Conservation (phyloP, 1,140 invertebrate genomes). For the Diachasma alloeum region DNA sequence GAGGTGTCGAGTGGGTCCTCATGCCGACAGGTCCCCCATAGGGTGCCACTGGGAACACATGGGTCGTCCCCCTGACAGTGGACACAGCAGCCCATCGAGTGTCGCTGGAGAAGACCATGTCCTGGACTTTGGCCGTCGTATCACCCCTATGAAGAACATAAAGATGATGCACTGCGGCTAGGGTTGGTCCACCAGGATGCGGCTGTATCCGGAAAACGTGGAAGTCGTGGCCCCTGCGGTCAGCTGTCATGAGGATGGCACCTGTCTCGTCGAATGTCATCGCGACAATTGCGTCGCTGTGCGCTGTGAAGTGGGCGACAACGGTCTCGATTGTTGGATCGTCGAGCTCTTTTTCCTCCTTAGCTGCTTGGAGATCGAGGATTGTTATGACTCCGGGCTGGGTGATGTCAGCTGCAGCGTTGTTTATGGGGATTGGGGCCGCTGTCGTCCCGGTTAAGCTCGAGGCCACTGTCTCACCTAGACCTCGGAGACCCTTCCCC, state of each 20-base stretch:
- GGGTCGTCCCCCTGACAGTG: constrained; percentile 94
- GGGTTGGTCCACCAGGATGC: constrained; percentile 86
- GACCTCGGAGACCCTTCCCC: constrained; percentile 82
- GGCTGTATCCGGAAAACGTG: constrained; percentile 94
- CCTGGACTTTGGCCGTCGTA: constrained; percentile 83
- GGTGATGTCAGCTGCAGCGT: constrained; percentile 63
- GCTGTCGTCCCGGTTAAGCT: constrained; percentile 78
- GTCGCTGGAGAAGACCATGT: constrained; percentile 89
- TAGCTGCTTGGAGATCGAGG: constrained; percentile 77
- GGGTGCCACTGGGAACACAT: constrained; percentile 96
- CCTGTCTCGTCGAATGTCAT: constrained; percentile 94
- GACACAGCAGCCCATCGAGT: constrained; percentile 95
- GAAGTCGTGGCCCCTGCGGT: constrained; percentile 94
- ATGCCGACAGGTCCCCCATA: constrained; percentile 92
- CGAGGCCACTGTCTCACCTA: constrained; percentile 93
- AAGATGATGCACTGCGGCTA: constrained; percentile 94
- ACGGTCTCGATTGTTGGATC: constrained; percentile 71
- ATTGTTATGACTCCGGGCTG: constrained; percentile 89
- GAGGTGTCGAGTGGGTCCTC: constrained; percentile 89
- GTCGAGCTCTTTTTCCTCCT: constrained; percentile 68
- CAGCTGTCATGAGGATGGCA: constrained; percentile 89
- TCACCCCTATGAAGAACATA: constrained; percentile 93
- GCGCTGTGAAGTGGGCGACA: constrained; percentile 94
- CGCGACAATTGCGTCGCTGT: constrained; percentile 89
- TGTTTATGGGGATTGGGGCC: constrained; percentile 54